Base-by-base conservation (phyloP, 2,888 invertebrate genomes). In the Plagodis pulveraria region DNA sequence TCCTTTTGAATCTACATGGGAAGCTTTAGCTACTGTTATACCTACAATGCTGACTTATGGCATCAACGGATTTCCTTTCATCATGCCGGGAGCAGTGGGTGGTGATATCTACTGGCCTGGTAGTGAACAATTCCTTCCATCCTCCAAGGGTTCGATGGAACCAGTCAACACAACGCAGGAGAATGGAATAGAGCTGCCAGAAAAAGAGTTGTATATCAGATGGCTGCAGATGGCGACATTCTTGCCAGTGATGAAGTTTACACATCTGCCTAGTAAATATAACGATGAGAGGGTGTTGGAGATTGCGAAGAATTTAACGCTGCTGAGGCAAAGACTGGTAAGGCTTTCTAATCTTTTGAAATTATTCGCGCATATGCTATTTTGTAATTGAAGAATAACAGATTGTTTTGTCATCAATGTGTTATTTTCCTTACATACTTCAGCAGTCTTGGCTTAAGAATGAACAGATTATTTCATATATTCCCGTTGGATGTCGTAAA, bases 201-300 rank as follows among this genome's bases (percentile, higher is more conserved):
- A 97, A 68, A 94, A 95, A 65, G 98, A 98, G 78, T 86, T 98
- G 52, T 98, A 97, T 74, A 95, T 97, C 67, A 93, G 98, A 60
- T 99, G 99, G 99, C 84, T 98, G 54, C 98, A 98, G 79, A 90
- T 99, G 76, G 96, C 97, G 2, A 96, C 97, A 0, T 99, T 98
- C 81, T 87, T 99, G 72, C 98, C 99, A 0, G 96, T 98, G 0
- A 96, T 99, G 87, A 96, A 98, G 78, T 98, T 98, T 73, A 97
- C 97, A 0, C 96, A 97, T 77, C 88, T 98, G 44, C 99, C 99
- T 0, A 97, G 97, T 80, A 96, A 97, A 79, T 98, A 98, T 76
- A 96, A 96, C 35, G 96, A 96, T 74, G 95, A 96, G 45, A 93
- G 94, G 47, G 95, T 97, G 0, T 88, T 96, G 9, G 96, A 96